Conservation (phyloP, 2,113 vertebrate species). For the Neopipo cinnamomea region DNA sequence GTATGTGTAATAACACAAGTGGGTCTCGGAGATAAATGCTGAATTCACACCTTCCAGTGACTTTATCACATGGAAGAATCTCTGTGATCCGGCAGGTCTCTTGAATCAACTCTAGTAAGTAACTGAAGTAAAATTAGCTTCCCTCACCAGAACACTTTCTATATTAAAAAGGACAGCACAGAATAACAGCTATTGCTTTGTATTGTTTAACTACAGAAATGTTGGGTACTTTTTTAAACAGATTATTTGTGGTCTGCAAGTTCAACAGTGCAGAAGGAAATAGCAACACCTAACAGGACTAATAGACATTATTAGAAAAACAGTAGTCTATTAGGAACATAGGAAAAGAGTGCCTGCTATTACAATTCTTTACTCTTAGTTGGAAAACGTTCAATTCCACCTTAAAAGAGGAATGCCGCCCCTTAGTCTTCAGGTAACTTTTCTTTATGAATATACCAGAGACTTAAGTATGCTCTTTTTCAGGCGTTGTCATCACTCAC, state of each 20-base stretch:
- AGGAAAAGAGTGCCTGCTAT: background rate
- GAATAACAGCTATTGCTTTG: background rate
- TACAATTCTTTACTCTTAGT: background rate
- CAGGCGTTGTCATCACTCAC: background rate
- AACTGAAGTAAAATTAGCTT: background rate
- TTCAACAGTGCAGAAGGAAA: background rate
- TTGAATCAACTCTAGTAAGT: background rate
- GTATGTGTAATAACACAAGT: background rate
- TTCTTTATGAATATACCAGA: background rate
- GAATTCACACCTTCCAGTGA: background rate
- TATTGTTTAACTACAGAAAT: background rate
- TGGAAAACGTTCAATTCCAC: background rate
- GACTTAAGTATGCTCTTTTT: background rate
- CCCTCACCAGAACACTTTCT: background rate
- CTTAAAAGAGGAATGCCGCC: background rate
- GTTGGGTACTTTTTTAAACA: background rate
- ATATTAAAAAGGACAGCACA: background rate
- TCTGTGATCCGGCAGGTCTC: background rate
- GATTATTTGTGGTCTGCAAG: background rate
- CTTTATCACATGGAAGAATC: background rate
- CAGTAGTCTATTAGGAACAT: background rate
- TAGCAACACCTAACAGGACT: background rate
- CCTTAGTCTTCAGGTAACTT: background rate
- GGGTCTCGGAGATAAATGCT: background rate
- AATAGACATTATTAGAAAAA: background rate